Percentiles rank a stretch among this genome's conserved stretches.
Conservation (phyloP, 1,140 invertebrate species). For the Teleopsis dalmanni region DNA sequence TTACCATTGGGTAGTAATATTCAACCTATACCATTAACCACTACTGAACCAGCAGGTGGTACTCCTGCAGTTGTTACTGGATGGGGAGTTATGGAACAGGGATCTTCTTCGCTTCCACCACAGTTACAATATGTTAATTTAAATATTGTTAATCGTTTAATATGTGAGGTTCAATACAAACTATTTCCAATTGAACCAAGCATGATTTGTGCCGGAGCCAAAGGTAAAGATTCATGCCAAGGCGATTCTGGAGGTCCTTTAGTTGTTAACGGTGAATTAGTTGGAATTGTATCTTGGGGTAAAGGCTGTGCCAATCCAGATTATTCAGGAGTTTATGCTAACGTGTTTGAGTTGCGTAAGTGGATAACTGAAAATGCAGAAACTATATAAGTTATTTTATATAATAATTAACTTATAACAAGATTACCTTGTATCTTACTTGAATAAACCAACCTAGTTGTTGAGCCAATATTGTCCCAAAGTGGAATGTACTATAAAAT, state of each 20-base stretch:
- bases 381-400: slow-evolving; percentile 1
- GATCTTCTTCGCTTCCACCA: slow-evolving; percentile 13
- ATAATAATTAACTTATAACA: no score
- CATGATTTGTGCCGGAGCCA: slow-evolving; percentile 44
- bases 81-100: slow-evolving; percentile 39
- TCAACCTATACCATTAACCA: slow-evolving; percentile 35
- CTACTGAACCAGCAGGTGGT: slow-evolving; percentile 20
- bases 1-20: slow-evolving; percentile 36
- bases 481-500: no score
- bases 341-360: slow-evolving; percentile 34
- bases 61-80: slow-evolving; percentile 42
- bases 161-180: slow-evolving; percentile 23
- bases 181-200: slow-evolving; percentile 18
- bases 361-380: slow-evolving; percentile 2
- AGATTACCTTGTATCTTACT: no score
- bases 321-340: slow-evolving; percentile 56
- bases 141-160: slow-evolving; percentile 15
- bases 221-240: slow-evolving; percentile 27
- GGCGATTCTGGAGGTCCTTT: slow-evolving; percentile 49
- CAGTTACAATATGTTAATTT: slow-evolving; percentile 27
- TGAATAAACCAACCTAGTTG: no score
- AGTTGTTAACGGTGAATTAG: slow-evolving; percentile 25
- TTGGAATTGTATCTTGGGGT: slow-evolving; percentile 59
- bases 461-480: no score
- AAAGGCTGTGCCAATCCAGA: slow-evolving; percentile 29